Evolutionary conservation across 2,113 vertebrate species (phyloP).

Genomic region (Corythornis madagascariensis): DNA sequence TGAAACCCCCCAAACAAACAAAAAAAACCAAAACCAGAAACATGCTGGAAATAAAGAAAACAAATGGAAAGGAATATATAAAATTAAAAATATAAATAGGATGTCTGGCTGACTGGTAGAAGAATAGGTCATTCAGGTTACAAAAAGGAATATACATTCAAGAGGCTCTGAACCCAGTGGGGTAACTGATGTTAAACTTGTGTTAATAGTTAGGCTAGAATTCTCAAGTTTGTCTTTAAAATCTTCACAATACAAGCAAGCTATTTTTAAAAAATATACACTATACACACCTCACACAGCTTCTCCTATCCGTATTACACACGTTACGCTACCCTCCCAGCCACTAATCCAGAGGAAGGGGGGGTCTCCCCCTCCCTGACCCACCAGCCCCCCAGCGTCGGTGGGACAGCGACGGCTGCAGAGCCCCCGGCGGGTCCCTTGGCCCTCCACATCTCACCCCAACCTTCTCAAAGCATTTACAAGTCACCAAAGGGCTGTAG

Average conservation of each 20-base stretch:
- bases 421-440: conserved; percentile 67
- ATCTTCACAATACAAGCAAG: conserved; percentile 88
- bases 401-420: conserved; percentile 62
- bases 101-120: conserved; percentile 76
- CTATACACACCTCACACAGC: conserved; percentile 89
- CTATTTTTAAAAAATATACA: conserved; percentile 90
- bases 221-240: conserved; percentile 86
- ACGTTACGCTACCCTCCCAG: conserved; percentile 68
- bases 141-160: conserved; percentile 83
- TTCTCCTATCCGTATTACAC: conserved; percentile 75
- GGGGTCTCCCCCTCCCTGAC: conserved; percentile 17
- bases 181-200: conserved; percentile 80
- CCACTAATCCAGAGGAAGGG: conserved; percentile 51
- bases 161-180: conserved; percentile 82
- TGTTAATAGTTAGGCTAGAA: conserved; percentile 86
- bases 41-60: conserved; percentile 75
- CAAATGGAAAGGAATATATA: conserved; percentile 73
- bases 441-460: conserved; percentile 73
- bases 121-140: conserved; percentile 79
- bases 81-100: conserved; percentile 82
- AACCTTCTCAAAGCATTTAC: conserved; percentile 77
- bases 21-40: conserved; percentile 49
- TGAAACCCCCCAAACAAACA: background rate
- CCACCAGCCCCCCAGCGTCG: conserved; percentile 14
- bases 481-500: conserved; percentile 75